Conservation (phyloP, 2,888 invertebrate species). For the Mimas tiliae region DNA sequence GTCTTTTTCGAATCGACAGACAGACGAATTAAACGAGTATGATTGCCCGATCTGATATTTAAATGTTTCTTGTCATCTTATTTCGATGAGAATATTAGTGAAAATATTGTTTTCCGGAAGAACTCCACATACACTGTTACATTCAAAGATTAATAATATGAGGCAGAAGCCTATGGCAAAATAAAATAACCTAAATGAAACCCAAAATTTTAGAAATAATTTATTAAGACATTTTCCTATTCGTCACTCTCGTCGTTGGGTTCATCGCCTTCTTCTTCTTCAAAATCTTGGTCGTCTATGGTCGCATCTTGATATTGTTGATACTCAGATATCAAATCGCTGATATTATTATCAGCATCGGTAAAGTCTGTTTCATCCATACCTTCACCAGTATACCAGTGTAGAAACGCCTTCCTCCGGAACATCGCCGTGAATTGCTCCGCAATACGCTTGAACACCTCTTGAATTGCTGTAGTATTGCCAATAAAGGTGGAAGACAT, state of each 20-base stretch:
- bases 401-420: conserved; percentile 96
- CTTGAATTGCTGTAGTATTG: conserved; percentile 93
- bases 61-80: too few species aligned
- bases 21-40: too few species aligned
- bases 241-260: conserved; percentile 45
- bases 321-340: conserved; percentile 94
- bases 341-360: conserved; percentile 97
- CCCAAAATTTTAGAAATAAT: conserved; percentile 2
- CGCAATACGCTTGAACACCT: conserved; percentile 93
- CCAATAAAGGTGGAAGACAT: conserved; percentile 95
- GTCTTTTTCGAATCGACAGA: too few species aligned
- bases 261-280: conserved; percentile 77
- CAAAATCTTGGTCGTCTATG: conserved; percentile 91
- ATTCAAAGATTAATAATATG: too few species aligned
- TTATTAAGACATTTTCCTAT: conserved; percentile 29
- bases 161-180: too few species aligned
- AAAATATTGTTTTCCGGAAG: too few species aligned
- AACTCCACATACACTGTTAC: too few species aligned
- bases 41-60: too few species aligned
- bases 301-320: conserved; percentile 96
- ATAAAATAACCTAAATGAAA: conserved; percentile 32
- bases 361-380: conserved; percentile 98
- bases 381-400: conserved; percentile 98
- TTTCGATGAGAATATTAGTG: too few species aligned
- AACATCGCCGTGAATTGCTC: conserved; percentile 96